These are phyloP conservation scores for Bufo gargarizans DNA, from an alignment of 2,113 vertebrate species.

Conservation along the genomic window DNA sequence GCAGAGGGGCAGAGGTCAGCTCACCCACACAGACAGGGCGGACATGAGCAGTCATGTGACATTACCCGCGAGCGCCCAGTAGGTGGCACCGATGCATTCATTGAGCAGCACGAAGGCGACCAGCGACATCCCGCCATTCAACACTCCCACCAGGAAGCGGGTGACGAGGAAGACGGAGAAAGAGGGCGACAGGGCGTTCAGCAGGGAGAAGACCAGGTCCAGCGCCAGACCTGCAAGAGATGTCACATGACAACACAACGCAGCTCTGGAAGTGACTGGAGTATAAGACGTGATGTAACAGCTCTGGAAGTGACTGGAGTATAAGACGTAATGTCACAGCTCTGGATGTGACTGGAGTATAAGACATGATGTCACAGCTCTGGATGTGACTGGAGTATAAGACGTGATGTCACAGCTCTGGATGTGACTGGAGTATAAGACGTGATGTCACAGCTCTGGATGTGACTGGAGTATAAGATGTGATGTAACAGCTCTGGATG, in stretches of 20 bases:
- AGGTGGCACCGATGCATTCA: constrained; percentile 79
- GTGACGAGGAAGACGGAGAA: constrained; percentile 76
- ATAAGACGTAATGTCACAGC: background rate
- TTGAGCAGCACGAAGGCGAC: constrained; percentile 82
- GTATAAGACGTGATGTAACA: background rate
- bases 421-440: too few relatives aligned
- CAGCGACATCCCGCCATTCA: constrained; percentile 83
- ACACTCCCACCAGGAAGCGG: constrained; percentile 79
- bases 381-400: background rate
- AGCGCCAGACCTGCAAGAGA: constrained; percentile 75
- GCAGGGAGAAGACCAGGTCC: constrained; percentile 77
- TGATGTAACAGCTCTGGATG: too few relatives aligned
- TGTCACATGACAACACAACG: background rate
- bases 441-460: too few relatives aligned
- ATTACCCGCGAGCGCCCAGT: constrained; percentile 83
- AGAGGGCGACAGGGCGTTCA: constrained; percentile 77
- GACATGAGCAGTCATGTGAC: background rate
- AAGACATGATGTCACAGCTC: too few relatives aligned
- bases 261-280: too few relatives aligned
- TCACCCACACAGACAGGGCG: too few relatives aligned
- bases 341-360: background rate
- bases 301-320: background rate
- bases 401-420: background rate
- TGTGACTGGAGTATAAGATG: too few relatives aligned
- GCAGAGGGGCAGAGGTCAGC: background rate